Percentiles rank a stretch among this genome's conserved stretches.
These are phyloP conservation scores for Parthenolecanium corni DNA, from an alignment of 2,888 invertebrate species.

Conservation along the genomic window DNA sequence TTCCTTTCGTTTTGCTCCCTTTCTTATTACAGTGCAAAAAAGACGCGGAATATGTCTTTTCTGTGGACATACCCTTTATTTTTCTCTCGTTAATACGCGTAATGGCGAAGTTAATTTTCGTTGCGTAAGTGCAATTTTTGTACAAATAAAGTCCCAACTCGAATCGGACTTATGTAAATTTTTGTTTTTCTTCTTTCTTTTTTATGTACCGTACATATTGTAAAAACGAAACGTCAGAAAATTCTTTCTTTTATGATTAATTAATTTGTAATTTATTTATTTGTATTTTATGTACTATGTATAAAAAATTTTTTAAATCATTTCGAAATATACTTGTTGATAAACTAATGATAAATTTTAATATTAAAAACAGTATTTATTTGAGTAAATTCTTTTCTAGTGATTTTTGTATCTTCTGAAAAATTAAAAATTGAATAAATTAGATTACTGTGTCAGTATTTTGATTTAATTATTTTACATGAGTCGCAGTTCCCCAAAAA, in stretches of 20 bases:
- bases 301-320: too few relatives aligned
- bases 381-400: constrained; percentile 28
- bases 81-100: neutral
- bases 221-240: neutral
- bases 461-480: neutral
- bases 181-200: constrained; percentile 2
- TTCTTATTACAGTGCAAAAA: constrained; percentile 1
- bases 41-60: constrained; percentile 6
- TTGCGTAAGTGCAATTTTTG: constrained; percentile 21
- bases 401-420: constrained; percentile 29
- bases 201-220: neutral
- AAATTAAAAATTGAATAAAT: constrained; percentile 25
- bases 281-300: constrained; percentile 3
- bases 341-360: constrained; percentile 25
- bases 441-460: constrained; percentile 18
- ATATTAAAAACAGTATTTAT: constrained; percentile 27
- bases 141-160: constrained; percentile 5
- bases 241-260: constrained; percentile 1
- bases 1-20: neutral
- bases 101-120: neutral
- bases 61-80: neutral
- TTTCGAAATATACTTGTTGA: constrained; percentile 22
- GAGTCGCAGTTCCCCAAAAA: too few relatives aligned
- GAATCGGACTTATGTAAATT: neutral
- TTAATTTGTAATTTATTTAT: constrained; percentile 9